Percentiles rank a stretch among this genome's conserved stretches.
These are phyloP conservation scores for Agrotis ipsilon DNA, from an alignment of 2,888 invertebrate species.

Conservation along the genomic window DNA sequence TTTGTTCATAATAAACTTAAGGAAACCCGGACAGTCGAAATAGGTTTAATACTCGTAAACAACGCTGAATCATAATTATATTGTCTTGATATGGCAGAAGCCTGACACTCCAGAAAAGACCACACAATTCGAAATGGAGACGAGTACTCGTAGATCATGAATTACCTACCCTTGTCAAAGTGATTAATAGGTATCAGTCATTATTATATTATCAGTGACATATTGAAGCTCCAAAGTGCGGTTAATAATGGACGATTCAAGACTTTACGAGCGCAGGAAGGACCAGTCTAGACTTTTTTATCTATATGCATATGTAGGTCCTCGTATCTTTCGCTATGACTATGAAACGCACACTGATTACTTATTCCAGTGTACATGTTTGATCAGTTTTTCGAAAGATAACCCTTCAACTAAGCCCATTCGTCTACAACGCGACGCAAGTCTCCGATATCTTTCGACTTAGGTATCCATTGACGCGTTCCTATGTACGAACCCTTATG, in stretches of 20 bases:
- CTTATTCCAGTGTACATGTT: too few relatives aligned
- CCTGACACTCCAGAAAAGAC: not conserved
- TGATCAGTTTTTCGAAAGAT: too few relatives aligned
- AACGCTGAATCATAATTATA: not conserved
- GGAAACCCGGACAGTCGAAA: too few relatives aligned
- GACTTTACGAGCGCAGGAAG: not conserved
- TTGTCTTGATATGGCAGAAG: not conserved
- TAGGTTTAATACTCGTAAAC: not conserved
- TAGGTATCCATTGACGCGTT: too few relatives aligned
- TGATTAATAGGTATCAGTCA: slow-evolving; percentile 28
- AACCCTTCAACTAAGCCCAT: too few relatives aligned
- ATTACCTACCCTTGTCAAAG: not conserved
- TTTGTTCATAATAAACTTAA: too few relatives aligned
- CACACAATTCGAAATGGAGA: slow-evolving; percentile 2
- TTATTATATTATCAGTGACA: slow-evolving; percentile 30
- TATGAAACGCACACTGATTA: too few relatives aligned
- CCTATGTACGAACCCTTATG: too few relatives aligned
- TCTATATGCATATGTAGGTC: too few relatives aligned
- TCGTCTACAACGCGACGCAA: too few relatives aligned
- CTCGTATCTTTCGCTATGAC: too few relatives aligned
- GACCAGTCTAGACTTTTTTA: not conserved
- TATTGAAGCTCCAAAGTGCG: slow-evolving; percentile 35
- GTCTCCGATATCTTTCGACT: too few relatives aligned
- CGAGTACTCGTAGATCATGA: slow-evolving; percentile 1
- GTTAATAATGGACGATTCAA: slow-evolving; percentile 6